Evolutionary conservation across 2,797 vertebrate species (phyloP).

Genomic region (Gouania willdenowi): DNA sequence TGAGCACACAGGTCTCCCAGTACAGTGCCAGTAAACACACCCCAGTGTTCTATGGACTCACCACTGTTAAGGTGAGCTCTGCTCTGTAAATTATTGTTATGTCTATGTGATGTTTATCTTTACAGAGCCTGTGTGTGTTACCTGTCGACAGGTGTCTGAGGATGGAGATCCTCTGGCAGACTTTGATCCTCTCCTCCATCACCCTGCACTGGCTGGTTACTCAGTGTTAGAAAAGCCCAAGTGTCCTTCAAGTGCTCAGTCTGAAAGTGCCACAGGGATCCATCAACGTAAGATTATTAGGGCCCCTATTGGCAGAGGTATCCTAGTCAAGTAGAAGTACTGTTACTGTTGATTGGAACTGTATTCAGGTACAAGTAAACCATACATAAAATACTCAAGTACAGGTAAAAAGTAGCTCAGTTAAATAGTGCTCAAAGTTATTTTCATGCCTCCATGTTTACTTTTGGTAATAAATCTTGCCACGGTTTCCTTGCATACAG

Average conservation of each 20-base stretch:
- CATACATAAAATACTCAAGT: too few species aligned
- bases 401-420: too few species aligned
- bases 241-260: slow-evolving; percentile 11
- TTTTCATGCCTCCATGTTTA: too few species aligned
- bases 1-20: slow-evolving; percentile 31
- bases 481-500: too few species aligned
- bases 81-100: neutral
- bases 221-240: slow-evolving; percentile 2
- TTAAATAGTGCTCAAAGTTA: too few species aligned
- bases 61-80: slow-evolving; percentile 33
- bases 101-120: slow-evolving; percentile 6
- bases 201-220: slow-evolving; percentile 22
- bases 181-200: slow-evolving; percentile 19
- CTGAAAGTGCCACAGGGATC: slow-evolving; percentile 19
- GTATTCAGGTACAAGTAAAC: too few species aligned
- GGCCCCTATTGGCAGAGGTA: too few species aligned
- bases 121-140: neutral
- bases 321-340: too few species aligned
- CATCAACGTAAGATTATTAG: slow-evolving; percentile 30
- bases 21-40: slow-evolving; percentile 25
- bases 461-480: too few species aligned
- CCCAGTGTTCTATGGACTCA: slow-evolving; percentile 20
- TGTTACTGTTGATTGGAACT: too few species aligned
- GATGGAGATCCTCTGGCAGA: slow-evolving; percentile 35
- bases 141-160: slow-evolving; percentile 61